A percentile compares a stretch with the other conserved stretches of the same genome.
Conservation (phyloP, 2,113 vertebrate genomes). For the Semnornis frantzii region DNA sequence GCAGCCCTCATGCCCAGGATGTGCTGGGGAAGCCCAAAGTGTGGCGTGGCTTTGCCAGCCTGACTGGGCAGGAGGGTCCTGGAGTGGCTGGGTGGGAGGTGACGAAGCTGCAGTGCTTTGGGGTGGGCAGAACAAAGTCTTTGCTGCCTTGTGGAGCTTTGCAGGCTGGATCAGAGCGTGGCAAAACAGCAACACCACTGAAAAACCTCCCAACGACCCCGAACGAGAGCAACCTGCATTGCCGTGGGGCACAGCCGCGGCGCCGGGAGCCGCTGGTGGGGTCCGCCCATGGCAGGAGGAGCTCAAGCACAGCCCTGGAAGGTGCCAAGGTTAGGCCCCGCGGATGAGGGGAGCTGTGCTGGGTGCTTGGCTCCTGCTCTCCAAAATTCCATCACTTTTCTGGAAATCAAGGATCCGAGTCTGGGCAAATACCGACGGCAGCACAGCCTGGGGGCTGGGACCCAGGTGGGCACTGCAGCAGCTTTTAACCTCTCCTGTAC, state of each 20-base stretch:
- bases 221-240: no score
- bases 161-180: neutral
- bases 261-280: neutral
- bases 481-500: neutral
- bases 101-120: neutral
- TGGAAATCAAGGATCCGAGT: neutral
- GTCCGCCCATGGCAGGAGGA: neutral
- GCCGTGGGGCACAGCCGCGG: neutral
- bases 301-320: neutral
- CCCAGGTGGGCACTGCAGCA: accelerated
- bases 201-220: neutral
- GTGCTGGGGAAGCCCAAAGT: accelerated
- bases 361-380: neutral
- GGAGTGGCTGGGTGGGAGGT: neutral
- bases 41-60: neutral
- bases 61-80: neutral
- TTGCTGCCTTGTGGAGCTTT: neutral
- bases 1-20: neutral
- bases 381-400: neutral
- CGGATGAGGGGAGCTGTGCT: neutral
- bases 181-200: neutral
- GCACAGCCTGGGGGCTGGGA: neutral
- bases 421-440: no score
- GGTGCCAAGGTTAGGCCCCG: neutral
- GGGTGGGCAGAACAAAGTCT: neutral